Conservation (phyloP, 2,113 vertebrate species). For the human (Homo sapiens) region GRCh38 chr2:55822001-55822500, state of each 20-base stretch:
- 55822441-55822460: not conserved
- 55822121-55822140: not conserved
- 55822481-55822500: not conserved
- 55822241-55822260: not conserved
- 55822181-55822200: not conserved
- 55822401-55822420: not conserved
- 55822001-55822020: not conserved
- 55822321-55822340: not conserved
- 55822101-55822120: not conserved
- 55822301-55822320: not conserved
- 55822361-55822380: not conserved
- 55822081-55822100: not conserved
- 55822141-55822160: not conserved
- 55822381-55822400: not conserved
- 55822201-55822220: not conserved
- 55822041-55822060: not conserved
- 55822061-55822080: not conserved
- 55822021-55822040: not conserved
- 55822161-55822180: not conserved
- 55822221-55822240: not conserved
- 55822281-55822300: not conserved
- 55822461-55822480: not conserved
- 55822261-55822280: not conserved
- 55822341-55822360: not conserved
- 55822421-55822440: not conserved